Conservation (phyloP, 1,140 invertebrate species). For the Zaprionus camerounensis region DNA sequence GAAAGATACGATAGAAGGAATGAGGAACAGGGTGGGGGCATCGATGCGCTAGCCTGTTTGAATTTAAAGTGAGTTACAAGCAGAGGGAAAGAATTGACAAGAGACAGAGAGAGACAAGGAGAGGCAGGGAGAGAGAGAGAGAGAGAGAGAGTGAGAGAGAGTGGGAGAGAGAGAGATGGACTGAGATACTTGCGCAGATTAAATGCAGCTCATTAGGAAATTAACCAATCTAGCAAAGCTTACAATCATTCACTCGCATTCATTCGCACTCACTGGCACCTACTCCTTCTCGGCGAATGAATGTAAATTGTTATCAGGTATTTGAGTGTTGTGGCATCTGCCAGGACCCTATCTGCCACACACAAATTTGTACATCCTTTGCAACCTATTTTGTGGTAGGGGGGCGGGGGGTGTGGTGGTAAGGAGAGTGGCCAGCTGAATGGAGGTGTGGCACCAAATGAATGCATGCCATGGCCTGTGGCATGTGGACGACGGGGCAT, state of each 20-base stretch:
- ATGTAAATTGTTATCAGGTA: conserved; percentile 9
- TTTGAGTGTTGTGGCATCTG: conserved; percentile 10
- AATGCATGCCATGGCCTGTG: conserved; percentile 37
- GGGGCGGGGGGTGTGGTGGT: no score
- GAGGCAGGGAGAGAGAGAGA: neutral
- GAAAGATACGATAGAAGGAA: neutral
- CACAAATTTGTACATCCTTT: neutral
- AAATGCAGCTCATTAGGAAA: no score
- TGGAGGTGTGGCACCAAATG: conserved; percentile 5
- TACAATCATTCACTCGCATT: neutral
- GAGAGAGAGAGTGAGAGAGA: neutral
- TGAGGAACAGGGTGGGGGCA: neutral
- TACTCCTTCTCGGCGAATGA: neutral
- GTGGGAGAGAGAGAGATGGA: neutral
- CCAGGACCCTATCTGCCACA: no score
- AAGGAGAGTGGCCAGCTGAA: neutral
- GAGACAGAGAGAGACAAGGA: neutral
- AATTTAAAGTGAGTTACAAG: neutral
- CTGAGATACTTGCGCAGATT: no score
- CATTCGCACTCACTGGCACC: neutral
- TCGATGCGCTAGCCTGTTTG: neutral
- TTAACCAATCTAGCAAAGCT: no score
- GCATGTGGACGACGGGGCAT: conserved; percentile 17
- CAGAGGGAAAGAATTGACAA: no score
- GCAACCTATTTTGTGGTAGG: conserved; percentile 17